phyloP scores from a whole-genome alignment of 2,797 vertebrate species.

The Picus viridis region DNA sequence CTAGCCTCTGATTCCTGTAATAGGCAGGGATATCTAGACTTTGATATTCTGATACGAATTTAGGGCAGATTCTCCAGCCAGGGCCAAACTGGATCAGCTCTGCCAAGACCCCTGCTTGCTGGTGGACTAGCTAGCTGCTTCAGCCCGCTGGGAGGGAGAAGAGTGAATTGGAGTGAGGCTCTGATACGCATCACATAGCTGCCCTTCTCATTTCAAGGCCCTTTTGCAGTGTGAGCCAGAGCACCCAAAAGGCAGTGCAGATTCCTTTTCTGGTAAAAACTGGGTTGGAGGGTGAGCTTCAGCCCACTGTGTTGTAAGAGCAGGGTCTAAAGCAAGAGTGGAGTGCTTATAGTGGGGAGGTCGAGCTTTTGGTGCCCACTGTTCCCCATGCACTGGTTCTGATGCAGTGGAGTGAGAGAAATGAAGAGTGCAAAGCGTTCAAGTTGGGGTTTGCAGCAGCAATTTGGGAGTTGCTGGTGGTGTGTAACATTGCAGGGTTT shows the following conservation, averaged over 20 bases:
- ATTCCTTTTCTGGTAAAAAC: neutral
- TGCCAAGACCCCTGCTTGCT: neutral
- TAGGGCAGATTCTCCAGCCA: neutral
- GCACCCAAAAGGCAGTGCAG: neutral
- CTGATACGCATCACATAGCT: neutral
- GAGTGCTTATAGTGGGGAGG: rapidly evolving
- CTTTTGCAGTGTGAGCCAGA: neutral
- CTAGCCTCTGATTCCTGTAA: neutral
- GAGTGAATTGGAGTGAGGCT: neutral
- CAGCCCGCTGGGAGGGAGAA: neutral
- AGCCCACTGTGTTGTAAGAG: neutral
- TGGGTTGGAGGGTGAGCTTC: neutral
- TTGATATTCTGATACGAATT: neutral
- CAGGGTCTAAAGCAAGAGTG: neutral
- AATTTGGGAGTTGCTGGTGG: neutral
- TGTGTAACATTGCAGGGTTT: neutral
- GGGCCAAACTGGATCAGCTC: neutral
- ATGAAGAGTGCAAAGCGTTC: rapidly evolving
- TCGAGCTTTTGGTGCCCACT: rapidly evolving
- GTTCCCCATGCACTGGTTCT: neutral
- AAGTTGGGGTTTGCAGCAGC: neutral
- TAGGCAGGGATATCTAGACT: neutral
- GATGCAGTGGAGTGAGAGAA: neutral
- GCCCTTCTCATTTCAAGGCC: neutral
- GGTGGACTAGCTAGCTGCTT: neutral